Evolutionary conservation across 1,140 invertebrate genomes (phyloP).

Genomic region (Cecropterus lyciades): DNA sequence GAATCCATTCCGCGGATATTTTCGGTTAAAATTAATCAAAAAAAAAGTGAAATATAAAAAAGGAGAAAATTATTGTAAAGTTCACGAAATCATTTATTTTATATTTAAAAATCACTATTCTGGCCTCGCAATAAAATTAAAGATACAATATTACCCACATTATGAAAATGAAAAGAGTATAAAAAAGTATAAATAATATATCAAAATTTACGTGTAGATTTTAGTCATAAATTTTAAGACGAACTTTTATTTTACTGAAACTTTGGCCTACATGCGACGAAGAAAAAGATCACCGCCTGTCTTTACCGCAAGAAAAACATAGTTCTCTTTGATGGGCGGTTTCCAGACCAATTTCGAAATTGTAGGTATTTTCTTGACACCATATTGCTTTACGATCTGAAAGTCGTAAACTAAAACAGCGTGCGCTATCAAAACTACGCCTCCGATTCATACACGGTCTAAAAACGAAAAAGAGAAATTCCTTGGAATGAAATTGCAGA

Average conservation of each 20-base stretch:
- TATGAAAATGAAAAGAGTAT: too few relatives aligned
- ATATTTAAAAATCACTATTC: too few relatives aligned
- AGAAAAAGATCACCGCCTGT: constrained; percentile 24
- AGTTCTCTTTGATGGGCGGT: constrained; percentile 49
- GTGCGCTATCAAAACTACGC: constrained; percentile 33
- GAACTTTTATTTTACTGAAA: constrained; percentile 24
- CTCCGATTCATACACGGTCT: constrained; percentile 28
- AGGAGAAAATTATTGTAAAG: too few relatives aligned
- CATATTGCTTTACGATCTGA: constrained; percentile 42
- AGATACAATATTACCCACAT: too few relatives aligned
- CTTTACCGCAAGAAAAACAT: constrained; percentile 21
- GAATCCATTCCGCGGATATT: too few relatives aligned
- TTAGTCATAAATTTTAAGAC: constrained; percentile 1
- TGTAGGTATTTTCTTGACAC: constrained; percentile 45
- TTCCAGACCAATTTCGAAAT: constrained; percentile 34
- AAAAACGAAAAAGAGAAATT: constrained; percentile 26
- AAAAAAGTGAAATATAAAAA: too few relatives aligned
- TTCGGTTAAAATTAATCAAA: too few relatives aligned
- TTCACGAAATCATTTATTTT: too few relatives aligned
- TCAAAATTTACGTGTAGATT: background rate
- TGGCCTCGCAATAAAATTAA: too few relatives aligned
- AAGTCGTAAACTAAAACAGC: constrained; percentile 40
- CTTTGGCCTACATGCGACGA: constrained; percentile 30
- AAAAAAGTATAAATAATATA: too few relatives aligned
- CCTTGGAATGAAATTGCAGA: constrained; percentile 24